These are phyloP conservation scores for Sturmia bella DNA, from an alignment of 2,888 invertebrate genomes.

Conservation along the genomic window DNA sequence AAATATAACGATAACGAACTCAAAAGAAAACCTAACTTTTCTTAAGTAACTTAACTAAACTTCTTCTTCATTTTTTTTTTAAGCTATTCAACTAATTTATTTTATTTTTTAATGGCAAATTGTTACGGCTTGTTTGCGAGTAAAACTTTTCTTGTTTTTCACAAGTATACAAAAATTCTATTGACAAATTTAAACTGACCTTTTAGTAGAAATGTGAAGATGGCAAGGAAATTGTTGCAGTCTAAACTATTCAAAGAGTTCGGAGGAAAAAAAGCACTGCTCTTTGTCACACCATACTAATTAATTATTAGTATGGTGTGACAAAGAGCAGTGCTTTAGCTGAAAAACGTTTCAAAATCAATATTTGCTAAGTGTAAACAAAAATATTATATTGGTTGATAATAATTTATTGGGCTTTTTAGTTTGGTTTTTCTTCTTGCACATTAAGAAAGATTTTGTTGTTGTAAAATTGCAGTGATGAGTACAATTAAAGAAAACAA, in stretches of 20 bases:
- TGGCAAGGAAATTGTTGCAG: conserved; percentile 30
- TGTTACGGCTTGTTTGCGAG: conserved; percentile 2
- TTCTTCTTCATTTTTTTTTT: conserved; percentile 22
- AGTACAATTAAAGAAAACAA: too few relatives aligned
- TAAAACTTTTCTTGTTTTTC: background rate
- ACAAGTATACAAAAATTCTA: conserved; percentile 19
- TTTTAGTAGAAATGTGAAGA: conserved; percentile 32
- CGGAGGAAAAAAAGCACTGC: background rate
- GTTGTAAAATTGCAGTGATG: too few relatives aligned
- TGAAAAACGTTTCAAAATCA: too few relatives aligned
- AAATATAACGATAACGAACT: conserved; percentile 67
- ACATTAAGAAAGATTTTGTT: too few relatives aligned
- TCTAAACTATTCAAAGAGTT: conserved; percentile 33
- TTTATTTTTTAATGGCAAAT: conserved; percentile 24
- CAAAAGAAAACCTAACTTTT: conserved; percentile 64
- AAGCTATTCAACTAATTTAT: conserved; percentile 19
- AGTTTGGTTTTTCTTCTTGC: too few relatives aligned
- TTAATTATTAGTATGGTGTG: too few relatives aligned
- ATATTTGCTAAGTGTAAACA: too few relatives aligned
- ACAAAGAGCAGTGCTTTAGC: too few relatives aligned
- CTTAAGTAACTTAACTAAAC: conserved; percentile 66
- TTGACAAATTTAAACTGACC: conserved; percentile 64
- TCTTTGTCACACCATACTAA: too few relatives aligned
- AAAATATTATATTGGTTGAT: too few relatives aligned
- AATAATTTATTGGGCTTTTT: too few relatives aligned